Base-by-base conservation (phyloP, 2,113 vertebrate species). In the Calonectris borealis region DNA sequence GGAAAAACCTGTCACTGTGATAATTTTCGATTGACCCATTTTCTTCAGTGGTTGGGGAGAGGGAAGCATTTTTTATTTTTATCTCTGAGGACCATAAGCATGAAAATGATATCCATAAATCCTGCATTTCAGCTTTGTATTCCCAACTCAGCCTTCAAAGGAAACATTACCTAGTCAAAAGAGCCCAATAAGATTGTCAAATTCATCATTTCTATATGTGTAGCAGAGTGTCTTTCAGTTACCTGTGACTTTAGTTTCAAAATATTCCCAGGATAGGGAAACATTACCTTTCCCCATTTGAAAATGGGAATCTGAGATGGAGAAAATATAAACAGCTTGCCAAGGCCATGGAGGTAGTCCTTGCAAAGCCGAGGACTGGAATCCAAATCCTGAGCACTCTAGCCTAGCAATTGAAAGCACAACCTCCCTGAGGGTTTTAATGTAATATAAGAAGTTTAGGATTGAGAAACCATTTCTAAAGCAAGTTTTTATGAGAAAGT, bases 11-110 rank as follows among this genome's bases (percentile, higher is more conserved):
- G 91, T 94, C 90, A 90, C 86, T 95, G 73, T 70, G 84, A 96
- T 94, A 80, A 89, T 95, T 96, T 96, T 97, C 25, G n/a, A 94
- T 76, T 95, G 95, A 97, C 95, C 95, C 94, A 95, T 95, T 97
- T 96, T 94, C 88, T 81, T 73, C 79, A 64, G 86, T 85, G 46
- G 49, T 1, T 85, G 44, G 48, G 65, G 69, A 94, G 57, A 69
- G 49, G 19, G 38, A 26, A 90, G 34, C 44, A 15, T 64, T 94
- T 81, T 88, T 88, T 96, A n/a, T 83, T 95, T 95, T 92, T 90
- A 85, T 44, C 83, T 90, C 73, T 79, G 83, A 85, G 83, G n/a
- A 48, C 31, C 66, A 86, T 68, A 94, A 83, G 71, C 55, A 58
- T 31, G 70, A 90, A 95, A 90, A 93, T 32, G 8, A 92, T 95